Base-by-base conservation (phyloP, 92 coral and sea anemone species). In the Porites evermanni region DNA sequence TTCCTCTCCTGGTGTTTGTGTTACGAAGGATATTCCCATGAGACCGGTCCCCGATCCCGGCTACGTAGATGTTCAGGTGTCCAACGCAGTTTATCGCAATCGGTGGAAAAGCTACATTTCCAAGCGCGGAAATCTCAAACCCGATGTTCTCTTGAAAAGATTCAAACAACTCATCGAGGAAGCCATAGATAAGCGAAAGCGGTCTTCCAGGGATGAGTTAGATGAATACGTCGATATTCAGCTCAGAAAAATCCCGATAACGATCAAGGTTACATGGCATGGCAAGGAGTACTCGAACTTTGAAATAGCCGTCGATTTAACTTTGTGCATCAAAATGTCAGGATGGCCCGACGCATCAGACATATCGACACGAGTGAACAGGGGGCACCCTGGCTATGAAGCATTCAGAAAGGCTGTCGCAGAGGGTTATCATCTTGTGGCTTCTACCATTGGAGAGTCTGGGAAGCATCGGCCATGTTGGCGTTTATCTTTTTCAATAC, bases 311-410 rank as follows among this genome's bases (percentile, higher is more conserved):
- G 21, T 90, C 3, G 93, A 90, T 72, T 75, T 90, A 19, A 76
- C 90, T 52, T 73, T 90, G 79, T 90, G 93, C 47, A 90, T 90
- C 79, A 80, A 32, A 63, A 47, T 70, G 73, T 14, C 69, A 16
- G 91, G 91, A 66, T 86, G 93, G 93, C 93, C 93, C 1, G 56
- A 47, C 26, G 88, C 81, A n/a, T 90, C 93, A 19, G 81, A 90
- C 52, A 69, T 87, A 24, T 56, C 6, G 7, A 8, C n/a, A 20
- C 84, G 88, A 18, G 74, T 85, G 19, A 60, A 53, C 9, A 52
- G 85, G 63, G 64, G 69, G 6, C 93, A 90, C 75, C 93, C 93
- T 1, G 93, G 91, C 2, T 71, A 75, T 76, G 19, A 70, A 29
- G 72, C 44, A 29, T n/a, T 90, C 38, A 64, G 8, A 6, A 51